Evolutionary conservation across 2,888 invertebrate genomes (phyloP).

Genomic region (Germaria angustata): DNA sequence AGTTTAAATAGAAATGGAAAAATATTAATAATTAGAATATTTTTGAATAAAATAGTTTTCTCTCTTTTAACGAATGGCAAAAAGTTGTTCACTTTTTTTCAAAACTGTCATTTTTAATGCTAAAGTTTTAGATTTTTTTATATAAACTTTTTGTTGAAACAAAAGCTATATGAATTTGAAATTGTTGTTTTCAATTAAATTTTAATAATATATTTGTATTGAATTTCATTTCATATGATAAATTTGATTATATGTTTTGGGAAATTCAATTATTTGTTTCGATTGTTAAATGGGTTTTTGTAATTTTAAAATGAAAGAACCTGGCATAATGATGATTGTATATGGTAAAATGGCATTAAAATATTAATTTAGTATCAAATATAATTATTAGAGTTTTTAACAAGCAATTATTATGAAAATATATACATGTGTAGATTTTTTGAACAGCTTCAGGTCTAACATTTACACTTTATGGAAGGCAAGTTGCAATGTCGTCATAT

Average conservation of each 20-base stretch:
- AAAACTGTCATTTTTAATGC: not conserved
- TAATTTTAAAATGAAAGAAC: not conserved
- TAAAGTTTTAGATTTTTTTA: not conserved
- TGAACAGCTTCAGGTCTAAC: too few relatives aligned
- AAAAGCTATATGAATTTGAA: not conserved
- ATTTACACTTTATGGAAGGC: too few relatives aligned
- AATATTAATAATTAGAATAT: constrained; percentile 34
- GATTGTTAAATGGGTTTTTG: not conserved
- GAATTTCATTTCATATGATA: not conserved
- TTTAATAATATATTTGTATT: not conserved
- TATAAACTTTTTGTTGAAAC: not conserved
- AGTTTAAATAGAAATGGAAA: constrained; percentile 48
- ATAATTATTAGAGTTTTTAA: too few relatives aligned
- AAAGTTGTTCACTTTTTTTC: not conserved
- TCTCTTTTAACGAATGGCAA: not conserved
- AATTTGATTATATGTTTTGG: not conserved
- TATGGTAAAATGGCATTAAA: not conserved
- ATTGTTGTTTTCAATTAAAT: constrained; percentile 14
- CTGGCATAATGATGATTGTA: too few relatives aligned
- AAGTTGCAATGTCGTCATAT: too few relatives aligned
- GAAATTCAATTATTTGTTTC: not conserved
- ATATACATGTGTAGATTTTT: too few relatives aligned
- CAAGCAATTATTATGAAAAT: too few relatives aligned
- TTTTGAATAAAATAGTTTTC: not conserved
- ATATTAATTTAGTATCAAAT: too few relatives aligned